Base-by-base conservation (phyloP, 2,888 invertebrate genomes). In the Tiliacea aurago region DNA sequence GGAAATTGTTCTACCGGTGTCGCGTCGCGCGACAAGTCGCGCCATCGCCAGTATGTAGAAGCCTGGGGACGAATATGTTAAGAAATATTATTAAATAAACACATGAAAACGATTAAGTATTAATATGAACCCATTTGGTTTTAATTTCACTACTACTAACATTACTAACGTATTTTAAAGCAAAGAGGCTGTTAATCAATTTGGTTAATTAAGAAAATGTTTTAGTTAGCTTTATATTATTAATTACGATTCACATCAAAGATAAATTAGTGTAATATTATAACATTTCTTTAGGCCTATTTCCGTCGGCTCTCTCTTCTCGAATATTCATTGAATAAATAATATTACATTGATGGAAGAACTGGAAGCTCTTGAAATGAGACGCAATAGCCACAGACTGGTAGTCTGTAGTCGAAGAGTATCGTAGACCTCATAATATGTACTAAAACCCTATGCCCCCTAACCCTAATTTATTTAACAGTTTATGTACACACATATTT, bases 221-320 rank as follows among this genome's bases (percentile, higher is more conserved):
- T 73, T 70, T 49, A 64, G 64, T 68, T 70, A 49, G 45, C 51
- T 67, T 61, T 49, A 41, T 61, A 71, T 55, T 6, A 66, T 67
- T 69, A 59, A 80, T 84, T 76, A 70, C 56, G 59, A 72, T 80
- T 64, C n/a, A 53, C 20, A 61, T 67, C 63, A 65, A 67, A 80
- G 59, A 68, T 69, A 65, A 72, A 28, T 33, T 73, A n/a, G n/a
- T 56, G 9, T 59, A n/a, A 58, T 58, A 66, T 55, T 64, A 33
- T 43, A 68, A 51, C 15, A 67, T 82, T 79, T 67, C 49, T 53
- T 62, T 51, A 6, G 43, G 37, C 43, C 15, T 68, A 68, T 72
- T 73, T 66, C 43, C n/a, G 53, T 55, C 18, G 47, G 15, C 43
- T 58, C 70, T 41, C 55, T 51, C 51, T 72, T 58, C 67, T 61